Evolutionary conservation across 2,888 invertebrate species (phyloP), one percentile per base, ranked within the genome.

Genomic region (Latrodectus hesperus): DNA sequence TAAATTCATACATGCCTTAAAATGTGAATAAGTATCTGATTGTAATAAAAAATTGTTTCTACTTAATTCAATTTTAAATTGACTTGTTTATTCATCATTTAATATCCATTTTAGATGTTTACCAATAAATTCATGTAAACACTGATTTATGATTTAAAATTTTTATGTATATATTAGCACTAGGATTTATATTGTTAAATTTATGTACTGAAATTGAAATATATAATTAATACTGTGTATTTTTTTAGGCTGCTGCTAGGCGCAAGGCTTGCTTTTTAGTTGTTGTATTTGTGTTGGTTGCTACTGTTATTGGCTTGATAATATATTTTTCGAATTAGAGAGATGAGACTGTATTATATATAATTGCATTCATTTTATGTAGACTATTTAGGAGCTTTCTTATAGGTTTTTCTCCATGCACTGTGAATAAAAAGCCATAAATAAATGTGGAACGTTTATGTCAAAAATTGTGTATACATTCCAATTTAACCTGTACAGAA

Each of bases 241-340:
- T 38, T 52, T 71, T 77, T 12, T 65, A 89, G 89, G 83, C 83
- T 76, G 88, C 88, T 68, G 89, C 89, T n/a, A 83, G 75, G 60
- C 89, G 89, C 38, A 89, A 89, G 73, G 83, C 86, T 17, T 89
- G 89, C 71, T 64, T 89, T 26, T 72, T 89, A 74, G 88, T 86
- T 16, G 51, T 74, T 16, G 70, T 89, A 12, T 77, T 89, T n/a
- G 51, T 88, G 26, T 65, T 88, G 22, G 89, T 88, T 73, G 88
- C 85, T 51, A 72, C 70, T 60, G 73, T 89, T 14, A 89, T 89
- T 71, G 78, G 88, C 52, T 77, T 89, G 22, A 89, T 89, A 64
- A 84, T 89, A 78, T 89, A 75, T 60, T 74, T 89, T 17, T 81
- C 88, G 16, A 55, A 55, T 55, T 76, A 67, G 70, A 81, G 64